Base-by-base conservation (phyloP, 2,797 vertebrate genomes). In the Vultur gryphus region DNA sequence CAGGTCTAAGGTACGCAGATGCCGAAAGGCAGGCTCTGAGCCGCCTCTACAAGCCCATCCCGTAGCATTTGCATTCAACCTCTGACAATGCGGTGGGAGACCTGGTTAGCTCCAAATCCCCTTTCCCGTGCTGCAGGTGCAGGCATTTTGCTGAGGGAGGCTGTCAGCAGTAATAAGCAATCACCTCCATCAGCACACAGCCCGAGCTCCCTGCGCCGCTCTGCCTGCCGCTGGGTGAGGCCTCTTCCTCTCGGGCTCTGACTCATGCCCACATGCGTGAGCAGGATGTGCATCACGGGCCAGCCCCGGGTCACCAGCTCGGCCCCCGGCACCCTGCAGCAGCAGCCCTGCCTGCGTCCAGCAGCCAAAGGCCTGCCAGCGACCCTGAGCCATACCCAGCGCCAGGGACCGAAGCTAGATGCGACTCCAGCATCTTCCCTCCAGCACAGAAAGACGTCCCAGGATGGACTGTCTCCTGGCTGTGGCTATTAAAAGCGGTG, bases 231-330 rank as follows among this genome's bases (percentile, higher is more conserved):
- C 92, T 71, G 91, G 87, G 88, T 54, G 94, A 96, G 97, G 95
- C 93, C 64, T 92, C 95, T 97, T 97, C 93, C 96, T 94, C 88
- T 80, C 8, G 2, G 81, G 91, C 78, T 93, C 84, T 97, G 96
- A 97, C 92, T 97, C 96, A 97, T 91, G 82, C 76, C 96, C 95
- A 95, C 94, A 93, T 96, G 96, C 19, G 9, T 92, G 96, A 85
- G 92, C 92, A 97, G 96, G 96, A 96, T 96, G 95, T 96, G 94
- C 96, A 90, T 95, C 96, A 96, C 13, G 7, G 95, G 87, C 96
- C 84, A 77, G 89, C 9, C 49, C 64, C 5, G 1, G 87, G 92
- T 79, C 93, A 91, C 61, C 70, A 70, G 85, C 90, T 78, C 54
- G 2, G 64, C 57, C 57, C 35, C 54, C 16, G 0, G 91, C 4